Evolutionary conservation across 2,797 vertebrate species (phyloP), one percentile per base, ranked within the genome.

Genomic region (Poeciliopsis gracilis): DNA sequence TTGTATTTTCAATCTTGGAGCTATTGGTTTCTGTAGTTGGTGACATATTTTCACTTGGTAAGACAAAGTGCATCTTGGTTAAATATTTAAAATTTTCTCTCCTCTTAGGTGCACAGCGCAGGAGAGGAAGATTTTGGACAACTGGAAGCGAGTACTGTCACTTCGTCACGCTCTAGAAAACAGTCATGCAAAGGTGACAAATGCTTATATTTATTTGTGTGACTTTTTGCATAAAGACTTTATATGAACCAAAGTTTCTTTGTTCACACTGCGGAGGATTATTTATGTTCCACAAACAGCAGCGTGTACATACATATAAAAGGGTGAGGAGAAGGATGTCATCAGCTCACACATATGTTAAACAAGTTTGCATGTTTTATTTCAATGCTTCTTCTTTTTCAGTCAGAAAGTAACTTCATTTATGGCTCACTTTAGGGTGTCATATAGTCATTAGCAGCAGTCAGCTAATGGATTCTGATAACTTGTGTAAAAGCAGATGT

Each of bases 51-150:
- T 47, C 53, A 63, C 82, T 30, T 33, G 59, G 72, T 46, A n/a
- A 16, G 51, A 25, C 10, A 53, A 47, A 69, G 23, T n/a, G 36
- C 15, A 45, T 30, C 25, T 57, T 45, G 38, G 46, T 63, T 51
- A 66, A 57, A 71, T n/a, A 46, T 43, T 41, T 11, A 46, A 76
- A 33, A 33, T 61, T n/a, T 11, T 1, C n/a, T 72, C 85, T 53
- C 87, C 43, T 79, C 41, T 46, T 46, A 96, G 95, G 92, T 96
- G 41, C 90, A 94, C 8, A 96, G 95, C 85, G 94, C 92, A 73
- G 95, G 92, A 76, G 95, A 96, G 72, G 95, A 96, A 2, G 95
- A 96, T 41, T 80, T 75, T 72, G 90, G 81, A 78, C 90, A 89
- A 76, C 76, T 85, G 72, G 90, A 94, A 61, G 45, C 83, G n/a